Conservation (phyloP, 2,113 vertebrate genomes). For the mouse (Mus musculus) region GRCm39 chr10:31015001-31015500, state of each 20-base stretch:
- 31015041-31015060: not conserved
- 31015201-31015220: not conserved
- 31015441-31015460: not conserved
- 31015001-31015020: constrained; percentile 1
- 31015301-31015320: not conserved
- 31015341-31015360: not conserved
- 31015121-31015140: not conserved
- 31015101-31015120: not conserved
- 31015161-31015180: too few relatives aligned
- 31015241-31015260: not conserved
- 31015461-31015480: not conserved
- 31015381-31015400: not conserved
- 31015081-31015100: not conserved
- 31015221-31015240: not conserved
- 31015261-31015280: not conserved
- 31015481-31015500: not conserved
- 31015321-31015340: not conserved
- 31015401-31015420: not conserved
- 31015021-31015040: not conserved
- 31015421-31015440: constrained; percentile 28
- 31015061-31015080: not conserved
- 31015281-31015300: not conserved
- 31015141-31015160: not conserved
- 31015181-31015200: too few relatives aligned
- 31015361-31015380: not conserved